Evolutionary conservation across 2,113 vertebrate genomes (phyloP).

Genomic region (Pomatostomus ruficeps): DNA sequence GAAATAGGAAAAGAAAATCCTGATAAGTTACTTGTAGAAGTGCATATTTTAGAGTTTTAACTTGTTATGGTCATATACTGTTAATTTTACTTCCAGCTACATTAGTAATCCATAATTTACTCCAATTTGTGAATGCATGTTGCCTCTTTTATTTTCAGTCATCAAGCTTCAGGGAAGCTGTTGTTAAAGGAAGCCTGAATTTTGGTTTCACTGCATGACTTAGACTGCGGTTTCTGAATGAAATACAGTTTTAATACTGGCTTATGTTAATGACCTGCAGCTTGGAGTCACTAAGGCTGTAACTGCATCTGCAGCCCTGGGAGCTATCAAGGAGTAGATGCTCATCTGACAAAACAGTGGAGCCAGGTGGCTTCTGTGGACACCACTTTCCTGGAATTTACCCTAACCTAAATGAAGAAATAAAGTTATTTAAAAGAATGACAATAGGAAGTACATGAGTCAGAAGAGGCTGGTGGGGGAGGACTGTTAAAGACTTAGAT

Average conservation of each 20-base stretch:
- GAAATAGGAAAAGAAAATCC: not conserved
- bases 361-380: not conserved
- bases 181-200: not conserved
- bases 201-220: not conserved
- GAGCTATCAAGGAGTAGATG: not conserved
- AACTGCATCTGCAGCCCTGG: not conserved
- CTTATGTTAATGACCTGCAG: not conserved
- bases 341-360: not conserved
- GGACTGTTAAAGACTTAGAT: not conserved
- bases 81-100: not conserved
- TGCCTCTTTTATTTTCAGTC: not conserved
- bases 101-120: not conserved
- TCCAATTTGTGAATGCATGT: not conserved
- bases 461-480: not conserved
- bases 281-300: not conserved
- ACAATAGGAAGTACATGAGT: not conserved
- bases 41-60: not conserved
- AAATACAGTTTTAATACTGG: not conserved
- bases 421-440: not conserved
- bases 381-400: not conserved
- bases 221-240: not conserved
- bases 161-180: not conserved
- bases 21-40: not conserved
- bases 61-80: not conserved
- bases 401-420: not conserved